A percentile compares a stretch with the other conserved stretches of the same genome.
Evolutionary conservation across 2,797 vertebrate genomes (phyloP).

Genomic region (Myotis pilosus): DNA sequence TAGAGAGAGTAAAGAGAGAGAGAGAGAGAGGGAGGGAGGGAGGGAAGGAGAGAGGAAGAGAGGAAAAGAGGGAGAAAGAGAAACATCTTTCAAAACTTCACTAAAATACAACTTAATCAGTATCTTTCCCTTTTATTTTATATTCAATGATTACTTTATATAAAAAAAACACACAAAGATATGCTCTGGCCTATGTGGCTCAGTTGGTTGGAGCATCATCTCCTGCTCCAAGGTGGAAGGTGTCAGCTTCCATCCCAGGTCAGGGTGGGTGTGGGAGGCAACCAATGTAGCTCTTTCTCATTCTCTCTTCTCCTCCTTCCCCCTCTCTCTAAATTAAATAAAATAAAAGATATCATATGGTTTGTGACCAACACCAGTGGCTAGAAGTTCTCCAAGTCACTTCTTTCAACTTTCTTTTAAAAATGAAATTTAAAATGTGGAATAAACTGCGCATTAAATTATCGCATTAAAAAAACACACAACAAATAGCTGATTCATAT

Average conservation of each 20-base stretch:
- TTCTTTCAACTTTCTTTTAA: constrained; percentile 33
- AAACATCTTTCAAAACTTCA: neutral
- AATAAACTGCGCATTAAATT: neutral
- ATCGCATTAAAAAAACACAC: neutral
- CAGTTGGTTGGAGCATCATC: neutral
- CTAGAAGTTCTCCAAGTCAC: constrained; percentile 20
- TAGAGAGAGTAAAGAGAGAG: too few species aligned
- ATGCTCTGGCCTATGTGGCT: neutral
- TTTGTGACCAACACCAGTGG: neutral
- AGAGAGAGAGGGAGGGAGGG: too few species aligned
- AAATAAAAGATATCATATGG: neutral
- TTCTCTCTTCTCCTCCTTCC: neutral
- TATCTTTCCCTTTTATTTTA: constrained; percentile 25
- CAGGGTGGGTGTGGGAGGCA: neutral
- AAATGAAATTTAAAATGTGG: constrained; percentile 29
- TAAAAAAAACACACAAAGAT: constrained; percentile 35
- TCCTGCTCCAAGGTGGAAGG: neutral
- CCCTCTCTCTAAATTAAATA: neutral
- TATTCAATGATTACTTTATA: constrained; percentile 36
- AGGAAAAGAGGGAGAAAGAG: neutral
- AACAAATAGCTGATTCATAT: constrained; percentile 10
- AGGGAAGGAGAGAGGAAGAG: too few species aligned
- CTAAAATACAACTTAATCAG: constrained; percentile 29
- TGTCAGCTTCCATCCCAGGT: neutral
- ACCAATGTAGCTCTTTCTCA: neutral